Percentiles rank a stretch among this genome's conserved stretches.
Conservation (phyloP, 2,888 invertebrate species). For the Conistra vaccinii region DNA sequence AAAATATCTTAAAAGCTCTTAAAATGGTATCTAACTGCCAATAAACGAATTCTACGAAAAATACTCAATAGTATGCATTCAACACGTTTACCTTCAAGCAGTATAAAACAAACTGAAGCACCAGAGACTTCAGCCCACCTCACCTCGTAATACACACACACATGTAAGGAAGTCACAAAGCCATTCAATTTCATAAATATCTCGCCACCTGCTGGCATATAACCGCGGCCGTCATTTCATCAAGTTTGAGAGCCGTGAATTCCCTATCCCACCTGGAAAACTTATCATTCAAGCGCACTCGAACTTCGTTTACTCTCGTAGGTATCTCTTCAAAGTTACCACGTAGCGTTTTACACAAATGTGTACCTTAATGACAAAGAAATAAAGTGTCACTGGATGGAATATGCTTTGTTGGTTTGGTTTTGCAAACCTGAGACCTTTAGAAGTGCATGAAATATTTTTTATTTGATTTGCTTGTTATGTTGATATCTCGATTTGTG, state of each 20-base stretch:
- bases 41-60: background rate
- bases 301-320: conserved; percentile 84
- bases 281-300: conserved; percentile 86
- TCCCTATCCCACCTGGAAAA: conserved; percentile 80
- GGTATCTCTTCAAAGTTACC: conserved; percentile 86
- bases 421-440: conserved; percentile 38
- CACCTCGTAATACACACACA: conserved; percentile 4
- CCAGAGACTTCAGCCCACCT: background rate
- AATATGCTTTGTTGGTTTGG: conserved; percentile 6
- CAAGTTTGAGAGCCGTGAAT: conserved; percentile 77
- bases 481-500: too few species aligned
- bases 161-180: conserved; percentile 25
- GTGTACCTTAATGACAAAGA: conserved; percentile 80
- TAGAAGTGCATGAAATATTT: conserved; percentile 37
- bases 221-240: conserved; percentile 74
- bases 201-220: conserved; percentile 40
- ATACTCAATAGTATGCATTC: background rate
- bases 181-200: conserved; percentile 56
- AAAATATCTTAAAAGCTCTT: background rate
- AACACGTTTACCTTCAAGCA: background rate
- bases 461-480: conserved; percentile 40
- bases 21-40: background rate
- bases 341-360: conserved; percentile 87
- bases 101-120: background rate
- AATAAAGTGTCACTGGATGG: conserved; percentile 74